A percentile compares a stretch with the other conserved stretches of the same genome.
Evolutionary conservation across 2,888 invertebrate genomes (phyloP).

Genomic region (Clistopyga incitator): DNA sequence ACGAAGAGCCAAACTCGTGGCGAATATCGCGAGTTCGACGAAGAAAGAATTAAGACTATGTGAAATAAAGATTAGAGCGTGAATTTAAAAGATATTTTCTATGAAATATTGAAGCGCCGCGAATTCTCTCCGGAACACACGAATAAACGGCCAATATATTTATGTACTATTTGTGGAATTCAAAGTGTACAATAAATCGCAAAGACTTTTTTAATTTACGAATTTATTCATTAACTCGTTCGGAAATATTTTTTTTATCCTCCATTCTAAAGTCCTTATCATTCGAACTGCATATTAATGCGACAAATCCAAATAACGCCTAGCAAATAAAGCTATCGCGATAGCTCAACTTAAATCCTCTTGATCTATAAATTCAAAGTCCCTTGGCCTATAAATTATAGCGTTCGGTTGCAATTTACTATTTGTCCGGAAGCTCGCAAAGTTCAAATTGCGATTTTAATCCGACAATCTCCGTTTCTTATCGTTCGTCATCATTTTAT

Average conservation of each 20-base stretch:
- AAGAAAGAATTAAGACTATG: slow-evolving; percentile 90
- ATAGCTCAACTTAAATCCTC: not conserved
- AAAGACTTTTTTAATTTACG: not conserved
- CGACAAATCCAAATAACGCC: not conserved
- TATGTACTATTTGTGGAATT: slow-evolving; percentile 21
- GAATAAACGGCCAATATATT: not conserved
- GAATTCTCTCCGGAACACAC: not conserved
- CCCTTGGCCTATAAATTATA: not conserved
- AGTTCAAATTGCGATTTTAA: not conserved
- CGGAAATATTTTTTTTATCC: not conserved
- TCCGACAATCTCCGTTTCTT: not conserved
- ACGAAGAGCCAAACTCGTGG: slow-evolving; percentile 99
- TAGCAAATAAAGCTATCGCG: not conserved
- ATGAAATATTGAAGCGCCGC: not conserved
- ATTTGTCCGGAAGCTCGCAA: too few relatives aligned
- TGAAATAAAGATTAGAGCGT: not conserved
- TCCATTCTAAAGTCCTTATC: not conserved
- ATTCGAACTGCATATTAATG: not conserved
- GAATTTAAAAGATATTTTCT: not conserved
- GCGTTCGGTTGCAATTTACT: not conserved
- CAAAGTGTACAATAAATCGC: not conserved
- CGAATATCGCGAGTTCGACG: slow-evolving; percentile 97
- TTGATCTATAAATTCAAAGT: not conserved
- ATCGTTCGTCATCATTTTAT: not conserved
- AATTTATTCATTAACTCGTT: not conserved